Evolutionary conservation across 2,113 vertebrate genomes (phyloP).

Genomic region (Nibea coibor): DNA sequence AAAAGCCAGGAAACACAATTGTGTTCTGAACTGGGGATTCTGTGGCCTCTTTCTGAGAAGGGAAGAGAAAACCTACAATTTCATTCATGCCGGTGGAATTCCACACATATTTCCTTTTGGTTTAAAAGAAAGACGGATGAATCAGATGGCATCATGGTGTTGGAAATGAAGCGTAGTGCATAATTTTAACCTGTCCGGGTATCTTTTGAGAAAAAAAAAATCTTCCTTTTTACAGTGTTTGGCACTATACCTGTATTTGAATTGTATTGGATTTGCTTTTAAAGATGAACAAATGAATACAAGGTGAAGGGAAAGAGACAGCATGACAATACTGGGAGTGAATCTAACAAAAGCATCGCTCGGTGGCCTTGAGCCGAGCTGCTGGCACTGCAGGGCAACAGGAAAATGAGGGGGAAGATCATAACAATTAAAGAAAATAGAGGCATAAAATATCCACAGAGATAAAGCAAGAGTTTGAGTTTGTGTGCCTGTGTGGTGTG

Average conservation of each 20-base stretch:
- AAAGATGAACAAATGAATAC: slow-evolving; percentile 22
- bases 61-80: slow-evolving; percentile 28
- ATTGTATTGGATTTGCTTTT: slow-evolving; percentile 32
- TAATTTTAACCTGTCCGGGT: slow-evolving; percentile 26
- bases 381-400: slow-evolving; percentile 19
- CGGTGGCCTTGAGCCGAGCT: slow-evolving; percentile 63
- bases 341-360: slow-evolving; percentile 49
- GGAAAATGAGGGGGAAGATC: slow-evolving; percentile 31
- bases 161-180: slow-evolving; percentile 29
- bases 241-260: slow-evolving; percentile 13
- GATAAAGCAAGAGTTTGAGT: background rate
- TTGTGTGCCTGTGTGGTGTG: slow-evolving; percentile 10
- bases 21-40: slow-evolving; percentile 57
- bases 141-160: slow-evolving; percentile 15
- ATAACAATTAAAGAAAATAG: slow-evolving; percentile 44
- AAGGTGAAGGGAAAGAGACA: slow-evolving; percentile 22
- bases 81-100: slow-evolving; percentile 48
- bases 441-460: slow-evolving; percentile 23
- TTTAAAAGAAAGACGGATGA: slow-evolving; percentile 31
- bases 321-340: slow-evolving; percentile 32
- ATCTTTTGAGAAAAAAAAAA: slow-evolving; percentile 13
- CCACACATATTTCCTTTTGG: slow-evolving; percentile 39
- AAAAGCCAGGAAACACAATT: slow-evolving; percentile 69
- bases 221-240: slow-evolving; percentile 12
- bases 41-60: slow-evolving; percentile 54